Evolutionary conservation across 1,140 invertebrate genomes (phyloP).

Genomic region (Bombus polaris): DNA sequence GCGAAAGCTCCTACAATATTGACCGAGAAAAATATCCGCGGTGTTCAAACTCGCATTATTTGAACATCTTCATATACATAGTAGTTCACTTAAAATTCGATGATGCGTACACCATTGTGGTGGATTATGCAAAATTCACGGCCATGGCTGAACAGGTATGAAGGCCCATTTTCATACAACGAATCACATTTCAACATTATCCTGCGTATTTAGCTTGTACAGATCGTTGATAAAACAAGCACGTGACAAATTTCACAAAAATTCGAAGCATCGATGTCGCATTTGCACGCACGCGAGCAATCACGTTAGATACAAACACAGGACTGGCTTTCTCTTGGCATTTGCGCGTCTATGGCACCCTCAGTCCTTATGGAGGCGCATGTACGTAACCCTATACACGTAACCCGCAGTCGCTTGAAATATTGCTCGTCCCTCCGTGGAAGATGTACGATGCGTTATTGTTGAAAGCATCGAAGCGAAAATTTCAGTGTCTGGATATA

Average conservation of each 20-base stretch:
- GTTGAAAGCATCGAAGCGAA: constrained; percentile 80
- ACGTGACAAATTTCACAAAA: constrained; percentile 54
- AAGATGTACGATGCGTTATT: constrained; percentile 81
- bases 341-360: neutral
- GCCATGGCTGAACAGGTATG: too few relatives aligned
- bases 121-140: too few relatives aligned
- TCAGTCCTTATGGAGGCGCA: constrained; percentile 4
- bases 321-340: constrained; percentile 28
- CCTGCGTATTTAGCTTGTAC: neutral
- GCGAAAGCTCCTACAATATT: too few relatives aligned
- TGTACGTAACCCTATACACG: constrained; percentile 55
- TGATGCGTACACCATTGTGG: too few relatives aligned
- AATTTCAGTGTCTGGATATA: constrained; percentile 79
- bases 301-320: constrained; percentile 45
- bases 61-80: neutral
- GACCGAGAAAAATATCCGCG: too few relatives aligned
- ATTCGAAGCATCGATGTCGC: constrained; percentile 46
- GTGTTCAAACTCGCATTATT: too few relatives aligned
- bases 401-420: constrained; percentile 77
- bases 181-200: neutral
- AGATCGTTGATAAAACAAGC: constrained; percentile 30
- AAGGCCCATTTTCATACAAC: neutral
- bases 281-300: constrained; percentile 32
- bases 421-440: constrained; percentile 78
- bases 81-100: neutral